Conservation (phyloP, 2,797 vertebrate species). For the Fistularia tabacaria region DNA sequence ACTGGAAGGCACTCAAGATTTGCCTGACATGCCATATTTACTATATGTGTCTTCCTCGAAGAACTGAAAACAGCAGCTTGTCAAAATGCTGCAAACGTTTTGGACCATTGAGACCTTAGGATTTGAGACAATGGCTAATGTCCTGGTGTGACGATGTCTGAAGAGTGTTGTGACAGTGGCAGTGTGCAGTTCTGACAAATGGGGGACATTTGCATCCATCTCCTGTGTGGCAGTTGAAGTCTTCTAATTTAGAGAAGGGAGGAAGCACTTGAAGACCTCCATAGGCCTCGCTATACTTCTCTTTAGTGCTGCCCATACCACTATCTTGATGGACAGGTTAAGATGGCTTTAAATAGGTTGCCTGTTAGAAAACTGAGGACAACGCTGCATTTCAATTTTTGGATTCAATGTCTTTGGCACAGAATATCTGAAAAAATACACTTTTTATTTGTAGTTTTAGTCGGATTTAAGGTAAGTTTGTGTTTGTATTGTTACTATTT, state of each 20-base stretch:
- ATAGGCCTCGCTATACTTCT: conserved; percentile 35
- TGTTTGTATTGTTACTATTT: neutral
- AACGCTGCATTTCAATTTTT: too few relatives aligned
- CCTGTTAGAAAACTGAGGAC: conserved; percentile 4
- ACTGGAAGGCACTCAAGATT: conserved; percentile 6
- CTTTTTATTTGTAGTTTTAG: neutral
- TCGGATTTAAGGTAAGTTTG: neutral
- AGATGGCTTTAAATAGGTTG: conserved; percentile 14
- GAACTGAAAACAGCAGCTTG: conserved; percentile 26
- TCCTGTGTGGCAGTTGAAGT: conserved; percentile 58
- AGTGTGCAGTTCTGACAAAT: conserved; percentile 52
- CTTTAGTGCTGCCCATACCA: conserved; percentile 31
- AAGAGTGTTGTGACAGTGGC: conserved; percentile 44
- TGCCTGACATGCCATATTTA: conserved; percentile 41
- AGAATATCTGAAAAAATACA: neutral
- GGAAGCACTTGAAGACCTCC: conserved; percentile 30
- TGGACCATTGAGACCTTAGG: conserved; percentile 42
- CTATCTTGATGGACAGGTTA: neutral
- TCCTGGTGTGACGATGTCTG: conserved; percentile 39
- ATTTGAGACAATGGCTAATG: conserved; percentile 42
- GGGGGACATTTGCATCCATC: conserved; percentile 29
- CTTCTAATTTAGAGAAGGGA: conserved; percentile 66
- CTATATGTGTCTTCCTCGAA: conserved; percentile 27
- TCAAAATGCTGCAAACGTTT: conserved; percentile 23
- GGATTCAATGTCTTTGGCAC: too few relatives aligned